Evolutionary conservation across 2,113 vertebrate species (phyloP).

Genomic region (Bubalus kerabau): DNA sequence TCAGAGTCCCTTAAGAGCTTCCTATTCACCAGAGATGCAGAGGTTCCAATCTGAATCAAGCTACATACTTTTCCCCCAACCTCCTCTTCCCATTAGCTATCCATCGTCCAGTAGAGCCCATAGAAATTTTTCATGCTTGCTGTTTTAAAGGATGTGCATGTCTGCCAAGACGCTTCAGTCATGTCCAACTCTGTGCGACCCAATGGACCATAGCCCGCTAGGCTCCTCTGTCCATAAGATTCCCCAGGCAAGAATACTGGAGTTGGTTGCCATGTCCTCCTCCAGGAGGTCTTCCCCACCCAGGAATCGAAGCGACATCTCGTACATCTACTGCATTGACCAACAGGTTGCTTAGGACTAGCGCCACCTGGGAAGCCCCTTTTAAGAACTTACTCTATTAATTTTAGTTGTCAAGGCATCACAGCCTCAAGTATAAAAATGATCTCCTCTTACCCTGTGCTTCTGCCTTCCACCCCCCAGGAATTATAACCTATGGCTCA

Average conservation of each 20-base stretch:
- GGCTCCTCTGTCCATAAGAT: neutral
- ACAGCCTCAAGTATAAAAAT: constrained; percentile 43
- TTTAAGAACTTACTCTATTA: neutral
- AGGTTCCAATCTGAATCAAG: neutral
- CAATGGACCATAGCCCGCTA: neutral
- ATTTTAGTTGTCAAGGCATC: neutral
- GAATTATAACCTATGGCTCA: constrained; percentile 36
- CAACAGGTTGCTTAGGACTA: neutral
- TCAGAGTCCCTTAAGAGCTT: neutral
- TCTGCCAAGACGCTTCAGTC: neutral
- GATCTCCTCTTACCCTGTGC: neutral
- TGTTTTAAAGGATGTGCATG: neutral
- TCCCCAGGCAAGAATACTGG: neutral
- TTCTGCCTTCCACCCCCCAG: neutral
- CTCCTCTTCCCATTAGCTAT: neutral
- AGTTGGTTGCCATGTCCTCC: neutral
- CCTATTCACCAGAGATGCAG: neutral
- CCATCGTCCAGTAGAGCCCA: neutral
- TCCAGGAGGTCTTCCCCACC: neutral
- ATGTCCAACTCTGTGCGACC: neutral
- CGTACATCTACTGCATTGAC: neutral
- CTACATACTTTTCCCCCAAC: neutral
- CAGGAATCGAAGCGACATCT: rapidly evolving
- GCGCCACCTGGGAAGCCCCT: neutral
- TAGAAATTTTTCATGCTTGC: neutral